phyloP scores from a whole-genome alignment of 2,888 invertebrate genomes.

The Hyles lineata region DNA sequence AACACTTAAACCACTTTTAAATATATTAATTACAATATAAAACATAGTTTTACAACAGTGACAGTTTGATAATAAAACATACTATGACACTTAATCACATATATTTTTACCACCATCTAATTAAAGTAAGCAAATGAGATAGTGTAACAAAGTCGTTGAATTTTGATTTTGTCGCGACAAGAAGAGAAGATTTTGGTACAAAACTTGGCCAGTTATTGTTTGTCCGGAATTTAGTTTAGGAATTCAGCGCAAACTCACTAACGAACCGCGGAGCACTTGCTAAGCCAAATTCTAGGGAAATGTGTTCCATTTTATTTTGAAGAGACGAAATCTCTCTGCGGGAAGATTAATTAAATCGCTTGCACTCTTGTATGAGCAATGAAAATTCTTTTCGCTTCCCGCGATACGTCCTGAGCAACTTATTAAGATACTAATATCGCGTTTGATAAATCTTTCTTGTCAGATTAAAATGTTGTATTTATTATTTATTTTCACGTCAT shows the following conservation, averaged over 20 bases:
- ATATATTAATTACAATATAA: no score
- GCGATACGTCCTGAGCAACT: neutral
- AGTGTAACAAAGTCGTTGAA: constrained; percentile 17
- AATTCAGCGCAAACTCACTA: constrained; percentile 38
- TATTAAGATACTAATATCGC: constrained; percentile 9
- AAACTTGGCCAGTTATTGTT: constrained; percentile 39
- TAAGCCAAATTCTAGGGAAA: constrained; percentile 22
- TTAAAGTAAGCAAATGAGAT: constrained; percentile 4
- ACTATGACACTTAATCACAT: neutral
- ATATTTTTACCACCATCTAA: neutral
- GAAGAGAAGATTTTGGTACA: constrained; percentile 23
- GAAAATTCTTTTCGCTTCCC: constrained; percentile 7
- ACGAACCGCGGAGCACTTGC: constrained; percentile 36
- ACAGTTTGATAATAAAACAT: no score
- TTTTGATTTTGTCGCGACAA: constrained; percentile 37
- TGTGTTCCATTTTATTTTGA: constrained; percentile 24
- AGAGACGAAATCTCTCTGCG: constrained; percentile 15
- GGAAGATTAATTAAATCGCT: constrained; percentile 24
- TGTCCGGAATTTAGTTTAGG: constrained; percentile 37
- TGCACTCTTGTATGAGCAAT: constrained; percentile 18
- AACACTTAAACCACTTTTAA: no score
- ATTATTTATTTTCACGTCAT: no score
- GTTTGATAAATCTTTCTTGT: neutral
- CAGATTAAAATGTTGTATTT: neutral
- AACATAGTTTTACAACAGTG: no score